Evolutionary conservation across 2,888 invertebrate species (phyloP).

Genomic region (Callinectes sapidus): DNA sequence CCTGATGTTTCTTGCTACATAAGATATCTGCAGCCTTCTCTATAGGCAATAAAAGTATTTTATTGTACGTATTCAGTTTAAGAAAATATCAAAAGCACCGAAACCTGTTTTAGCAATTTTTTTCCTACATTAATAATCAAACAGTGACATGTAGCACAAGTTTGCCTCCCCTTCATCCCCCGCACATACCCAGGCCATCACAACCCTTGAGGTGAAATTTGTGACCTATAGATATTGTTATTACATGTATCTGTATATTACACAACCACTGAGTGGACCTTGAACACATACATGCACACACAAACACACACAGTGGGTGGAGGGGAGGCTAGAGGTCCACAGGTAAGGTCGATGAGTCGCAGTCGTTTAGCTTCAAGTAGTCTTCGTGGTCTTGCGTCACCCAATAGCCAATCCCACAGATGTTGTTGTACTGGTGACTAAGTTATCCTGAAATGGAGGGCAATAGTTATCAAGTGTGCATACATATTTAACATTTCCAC

Average conservation of each 20-base stretch:
- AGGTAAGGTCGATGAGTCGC: background rate
- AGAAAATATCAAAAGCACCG: background rate
- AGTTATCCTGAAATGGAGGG: constrained; percentile 15
- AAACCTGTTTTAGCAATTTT: background rate
- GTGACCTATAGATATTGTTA: background rate
- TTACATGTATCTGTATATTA: background rate
- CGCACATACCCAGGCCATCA: background rate
- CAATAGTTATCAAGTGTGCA: background rate
- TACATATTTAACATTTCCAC: background rate
- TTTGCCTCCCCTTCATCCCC: background rate
- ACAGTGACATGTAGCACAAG: background rate
- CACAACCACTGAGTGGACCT: constrained; percentile 21
- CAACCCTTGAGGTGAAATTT: background rate
- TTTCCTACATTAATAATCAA: background rate
- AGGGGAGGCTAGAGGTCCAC: constrained; percentile 2
- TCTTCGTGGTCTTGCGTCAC: background rate
- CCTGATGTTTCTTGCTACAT: background rate
- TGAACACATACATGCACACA: background rate
- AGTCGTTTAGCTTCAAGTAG: background rate
- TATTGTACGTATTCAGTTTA: background rate
- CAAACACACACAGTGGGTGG: background rate
- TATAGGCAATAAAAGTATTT: background rate
- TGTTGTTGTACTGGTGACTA: background rate
- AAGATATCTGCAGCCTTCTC: background rate
- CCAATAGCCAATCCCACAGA: background rate